Base-by-base conservation (phyloP, 2,888 invertebrate genomes). In the Acronicta aceris region DNA sequence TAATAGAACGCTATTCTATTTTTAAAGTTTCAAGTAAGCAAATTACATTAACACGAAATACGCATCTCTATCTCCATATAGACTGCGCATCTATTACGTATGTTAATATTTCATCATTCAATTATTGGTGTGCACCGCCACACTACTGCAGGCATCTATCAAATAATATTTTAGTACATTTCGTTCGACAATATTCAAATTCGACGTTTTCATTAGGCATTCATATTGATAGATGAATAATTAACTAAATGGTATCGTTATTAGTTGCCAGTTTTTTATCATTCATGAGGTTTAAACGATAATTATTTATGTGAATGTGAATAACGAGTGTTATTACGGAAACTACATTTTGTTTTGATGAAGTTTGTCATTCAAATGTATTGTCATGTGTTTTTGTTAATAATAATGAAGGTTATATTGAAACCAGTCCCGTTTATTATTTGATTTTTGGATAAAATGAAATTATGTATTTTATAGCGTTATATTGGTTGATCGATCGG, bases 141-240 rank as follows among this genome's bases (percentile, higher is more conserved):
- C 46, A 71, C 74, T 72, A 81, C 81, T 78, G 78, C 78, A 78
- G 79, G 71, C 79, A 73, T 81, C 78, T 82, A 81, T 81, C 81
- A 75, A 78, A 80, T 83, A 69, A 79, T 79, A 86, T 85, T 87
- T 86, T 81, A 85, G 78, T 84, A 79, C 82, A 89, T 87, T 87
- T 83, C 81, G 84, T 86, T 82, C 81, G 83, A 79, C 85, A 85
- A 84, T 90, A 90, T 91, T 91, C 87, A 88, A 90, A 91, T 90
- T 87, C 71, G 76, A 80, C 77, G 82, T 86, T 89, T 88, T 86
- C 88, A 89, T 90, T 89, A 89, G 84, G 83, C 83, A 87, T 89
- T 89, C 85, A 86, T 84, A 85, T 85, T 88, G 85, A 85, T 84
- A 81, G 81, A 82, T 86, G 84, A 88, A 89, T 89, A 85, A 86